Percentiles rank a stretch among this genome's conserved stretches.
Evolutionary conservation across 1,140 invertebrate genomes (phyloP).

Genomic region (Leptinotarsa defecta): DNA sequence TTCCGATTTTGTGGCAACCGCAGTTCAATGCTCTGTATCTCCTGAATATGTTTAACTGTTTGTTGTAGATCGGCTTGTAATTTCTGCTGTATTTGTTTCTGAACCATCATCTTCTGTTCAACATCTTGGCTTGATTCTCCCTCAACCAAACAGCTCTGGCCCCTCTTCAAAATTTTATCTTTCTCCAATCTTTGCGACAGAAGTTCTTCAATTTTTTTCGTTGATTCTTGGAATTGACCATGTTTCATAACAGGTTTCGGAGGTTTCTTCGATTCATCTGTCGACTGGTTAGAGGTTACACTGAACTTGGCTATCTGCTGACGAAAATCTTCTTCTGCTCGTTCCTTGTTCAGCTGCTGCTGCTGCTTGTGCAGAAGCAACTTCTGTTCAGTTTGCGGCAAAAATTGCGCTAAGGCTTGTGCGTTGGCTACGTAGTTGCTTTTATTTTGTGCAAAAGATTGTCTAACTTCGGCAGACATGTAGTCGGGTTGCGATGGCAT

Average conservation of each 20-base stretch:
- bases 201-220: slow-evolving; percentile 55
- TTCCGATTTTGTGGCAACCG: slow-evolving; percentile 54
- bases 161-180: slow-evolving; percentile 45
- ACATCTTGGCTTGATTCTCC: slow-evolving; percentile 44
- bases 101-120: slow-evolving; percentile 52
- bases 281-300: slow-evolving; percentile 36
- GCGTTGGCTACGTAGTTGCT: slow-evolving; percentile 45
- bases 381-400: slow-evolving; percentile 50
- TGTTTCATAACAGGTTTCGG: slow-evolving; percentile 49
- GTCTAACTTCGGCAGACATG: slow-evolving; percentile 35
- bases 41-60: slow-evolving; percentile 56
- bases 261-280: slow-evolving; percentile 41
- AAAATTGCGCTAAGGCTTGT: slow-evolving; percentile 51
- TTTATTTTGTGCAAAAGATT: slow-evolving; percentile 37
- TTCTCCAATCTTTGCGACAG: slow-evolving; percentile 53
- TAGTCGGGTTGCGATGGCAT: slow-evolving; percentile 49
- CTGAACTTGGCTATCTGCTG: slow-evolving; percentile 42
- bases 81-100: slow-evolving; percentile 56
- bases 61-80: slow-evolving; percentile 56
- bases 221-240: slow-evolving; percentile 53
- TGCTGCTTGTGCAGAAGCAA: slow-evolving; percentile 43
- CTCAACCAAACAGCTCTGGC: slow-evolving; percentile 37
- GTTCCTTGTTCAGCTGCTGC: slow-evolving; percentile 33
- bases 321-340: slow-evolving; percentile 31
- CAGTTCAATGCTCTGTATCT: slow-evolving; percentile 55